Evolutionary conservation across 2,113 vertebrate species (phyloP), one percentile per base, ranked within the genome.

Genomic region (Callaeas wilsoni): DNA sequence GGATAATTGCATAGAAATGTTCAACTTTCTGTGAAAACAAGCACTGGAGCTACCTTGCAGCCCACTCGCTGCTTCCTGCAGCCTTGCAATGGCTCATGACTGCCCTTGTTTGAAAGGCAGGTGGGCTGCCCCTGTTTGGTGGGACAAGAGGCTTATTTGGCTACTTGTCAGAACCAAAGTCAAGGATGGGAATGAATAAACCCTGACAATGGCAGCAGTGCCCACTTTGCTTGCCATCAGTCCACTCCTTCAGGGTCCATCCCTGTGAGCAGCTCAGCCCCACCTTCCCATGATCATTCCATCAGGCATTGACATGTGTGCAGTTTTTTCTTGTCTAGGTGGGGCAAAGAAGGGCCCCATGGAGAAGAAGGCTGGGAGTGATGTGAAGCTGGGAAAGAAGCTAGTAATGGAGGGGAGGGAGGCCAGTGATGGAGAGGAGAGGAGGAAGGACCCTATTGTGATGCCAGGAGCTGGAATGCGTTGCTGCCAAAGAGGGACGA

Each of bases 141-240:
- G 30, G 20, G 13, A 18, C n/a, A 53, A 77, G n/a, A 53, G 17
- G 15, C 19, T 29, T 71, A 27, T 22, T 44, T 13, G 46, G 25
- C 12, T 22, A 6, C 29, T 73, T 7, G 1, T 18, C 27, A 59
- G 59, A 65, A 37, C 9, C 30, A 35, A 44, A 33, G 41, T 30
- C 5, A 7, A 41, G 25, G 46, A 41, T 17, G 19, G 14, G 14
- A 50, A 46, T 17, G 16, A 50, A 42, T 13, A 41, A 80, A 75
- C 13, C 13, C 12, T 41, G 50, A 60, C 2, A 3, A 4, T 21
- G 18, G 18, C 5, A 7, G 21, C 35, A 37, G 26, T 8, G 10
- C 0, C 0, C 8, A 4, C 37, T 18, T 52, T 37, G 10, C 3
- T 7, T 59, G 56, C 6, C 4, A 20, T 25, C 23, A 37, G 3